Evolutionary conservation across 2,888 invertebrate species (phyloP), one percentile per base, ranked within the genome.

Genomic region (Allolobophora icterica): DNA sequence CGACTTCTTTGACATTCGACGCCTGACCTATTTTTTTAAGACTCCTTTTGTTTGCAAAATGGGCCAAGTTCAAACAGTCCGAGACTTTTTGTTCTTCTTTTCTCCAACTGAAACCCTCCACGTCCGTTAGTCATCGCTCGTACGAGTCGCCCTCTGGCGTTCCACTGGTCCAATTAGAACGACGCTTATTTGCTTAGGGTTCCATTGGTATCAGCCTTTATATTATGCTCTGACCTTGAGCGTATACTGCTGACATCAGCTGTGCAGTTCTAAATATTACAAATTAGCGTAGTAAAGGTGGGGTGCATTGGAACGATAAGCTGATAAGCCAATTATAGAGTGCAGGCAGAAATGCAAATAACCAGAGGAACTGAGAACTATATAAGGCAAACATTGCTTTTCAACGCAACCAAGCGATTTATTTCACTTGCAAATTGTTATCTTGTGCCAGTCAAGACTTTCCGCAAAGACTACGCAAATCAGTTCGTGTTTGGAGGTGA

Each of bases 141-240:
- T 71, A 71, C 71, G 71, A 71, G 71, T 71, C 71, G 71, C 71
- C 71, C 71, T 71, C 71, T 71, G 71, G 71, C n/a, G 71, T n/a
- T n/a, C 71, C 30, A 71, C 71, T 71, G 71, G 71, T 71, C n/a
- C 71, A 8, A 71, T 71, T n/a, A 71, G n/a, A 71, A n/a, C 71
- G n/a, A 71, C 1, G 71, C n/a, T 30, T 71, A 71, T 71, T 71
- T 71, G 71, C n/a, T n/a, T 71, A n/a, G 71, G 30, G 71, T n/a
- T 71, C 30, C 71, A n/a, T n/a, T n/a, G 71, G 30, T 71, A 30
- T 71, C 71, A 30, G n/a, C 71, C 24, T 71, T 8, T 71, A 0
- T 17, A 30, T n/a, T 71, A 8, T 6, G 24, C 52, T 71, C n/a
- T 71, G 71, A n/a, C 71, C 71, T 71, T 71, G 8, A 71, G 71